phyloP scores from a whole-genome alignment of 1,140 invertebrate species.

The Catajapyx aquilonaris region DNA sequence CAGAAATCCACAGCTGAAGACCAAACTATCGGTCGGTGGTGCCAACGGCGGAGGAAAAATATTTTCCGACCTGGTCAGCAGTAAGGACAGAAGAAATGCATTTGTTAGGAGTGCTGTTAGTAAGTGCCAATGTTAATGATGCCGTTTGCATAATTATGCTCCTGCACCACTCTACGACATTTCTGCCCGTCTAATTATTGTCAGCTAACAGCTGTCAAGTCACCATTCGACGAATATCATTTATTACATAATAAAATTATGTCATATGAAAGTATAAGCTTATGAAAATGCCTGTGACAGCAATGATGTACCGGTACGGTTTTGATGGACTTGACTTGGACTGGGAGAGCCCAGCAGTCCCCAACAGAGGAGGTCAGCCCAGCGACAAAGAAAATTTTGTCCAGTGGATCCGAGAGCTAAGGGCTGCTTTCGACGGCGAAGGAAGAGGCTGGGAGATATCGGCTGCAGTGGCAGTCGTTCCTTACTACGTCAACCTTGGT shows the following conservation, averaged over 20 bases:
- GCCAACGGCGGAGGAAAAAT: conserved; percentile 1
- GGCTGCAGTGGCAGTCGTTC: conserved; percentile 16
- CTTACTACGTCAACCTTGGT: neutral
- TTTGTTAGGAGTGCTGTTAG: conserved; percentile 9
- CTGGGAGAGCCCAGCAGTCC: conserved; percentile 15
- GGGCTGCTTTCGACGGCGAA: conserved; percentile 14
- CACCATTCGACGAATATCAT: neutral
- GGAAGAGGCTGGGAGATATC: conserved; percentile 15
- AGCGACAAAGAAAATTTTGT: conserved; percentile 16
- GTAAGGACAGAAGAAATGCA: neutral
- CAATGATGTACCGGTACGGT: neutral
- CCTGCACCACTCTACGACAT: neutral
- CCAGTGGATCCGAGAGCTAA: conserved; percentile 15
- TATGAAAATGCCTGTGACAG: neutral
- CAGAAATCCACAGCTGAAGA: neutral
- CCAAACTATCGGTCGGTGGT: neutral
- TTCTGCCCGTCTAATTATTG: neutral
- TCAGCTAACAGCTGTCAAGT: neutral
- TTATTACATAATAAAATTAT: neutral
- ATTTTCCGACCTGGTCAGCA: conserved; percentile 7
- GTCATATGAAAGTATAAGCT: neutral
- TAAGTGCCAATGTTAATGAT: conserved; percentile 1
- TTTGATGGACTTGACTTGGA: conserved; percentile 12
- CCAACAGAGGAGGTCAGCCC: conserved; percentile 15
- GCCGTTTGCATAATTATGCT: neutral